Base-by-base conservation (phyloP, 2,888 invertebrate species). In the Antheraea assamensis region DNA sequence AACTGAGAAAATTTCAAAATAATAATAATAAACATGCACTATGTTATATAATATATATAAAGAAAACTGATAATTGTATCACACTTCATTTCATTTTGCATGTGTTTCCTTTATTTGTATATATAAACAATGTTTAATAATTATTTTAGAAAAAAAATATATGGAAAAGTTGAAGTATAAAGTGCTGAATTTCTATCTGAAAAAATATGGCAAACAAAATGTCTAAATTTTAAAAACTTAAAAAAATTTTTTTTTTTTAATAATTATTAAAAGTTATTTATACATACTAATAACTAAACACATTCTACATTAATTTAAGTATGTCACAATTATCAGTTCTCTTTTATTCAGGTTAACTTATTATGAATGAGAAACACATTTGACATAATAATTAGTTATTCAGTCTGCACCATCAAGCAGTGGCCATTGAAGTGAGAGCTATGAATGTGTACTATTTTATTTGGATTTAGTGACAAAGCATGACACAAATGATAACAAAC, bases 351-450 rank as follows among this genome's bases (percentile, higher is more conserved):
- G 68, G 68, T 73, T 49, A 73, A 76, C 76, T 73, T 74, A 80
- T 74, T 73, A 66, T 71, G 74, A 78, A 77, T 78, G 76, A 77
- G 77, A 79, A 77, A 74, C 71, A 74, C 72, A 74, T 66, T 31
- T 55, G 77, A 83, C 78, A 85, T 82, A 83, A 78, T 78, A 77
- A 79, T 79, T 83, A 86, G 82, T 79, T 87, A 90, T 91, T 89
- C 88, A 77, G 77, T 76, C 78, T 78, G 85, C 87, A 86, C 83
- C 78, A 80, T 85, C 85, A 17, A 58, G 47, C 19, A 42, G 49
- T 55, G 35, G 71, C 52, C 42, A 52, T 71, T 72, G 83, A 82
- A 88, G 78, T 87, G 90, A 87, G 90, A 89, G 80, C 90, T 90
- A 71, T 73, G 58, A 47, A 47, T 19, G 24, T 35, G 58, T 55